phyloP scores from a whole-genome alignment of 2,113 vertebrate species.

The Acrocephalus arundinaceus region DNA sequence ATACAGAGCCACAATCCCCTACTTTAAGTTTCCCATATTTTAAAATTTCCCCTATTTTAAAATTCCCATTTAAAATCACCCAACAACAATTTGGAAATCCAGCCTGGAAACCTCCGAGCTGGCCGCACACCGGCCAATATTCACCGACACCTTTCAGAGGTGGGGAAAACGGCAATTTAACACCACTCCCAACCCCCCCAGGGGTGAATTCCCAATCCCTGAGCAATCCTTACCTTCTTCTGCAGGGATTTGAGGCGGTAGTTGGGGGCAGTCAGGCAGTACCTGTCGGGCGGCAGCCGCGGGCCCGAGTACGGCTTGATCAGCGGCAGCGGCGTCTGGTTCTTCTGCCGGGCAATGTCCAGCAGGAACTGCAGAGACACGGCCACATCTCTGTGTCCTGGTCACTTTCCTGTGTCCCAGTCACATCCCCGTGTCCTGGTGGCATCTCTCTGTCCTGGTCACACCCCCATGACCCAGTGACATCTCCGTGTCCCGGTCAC shows the following conservation, averaged over 20 bases:
- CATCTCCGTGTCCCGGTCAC: too few relatives aligned
- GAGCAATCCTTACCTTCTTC: constrained; percentile 83
- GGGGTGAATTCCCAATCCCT: accelerated
- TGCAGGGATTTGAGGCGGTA: constrained; percentile 92
- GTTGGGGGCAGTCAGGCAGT: constrained; percentile 93
- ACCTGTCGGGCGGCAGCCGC: constrained; percentile 90
- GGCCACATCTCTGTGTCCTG: neutral
- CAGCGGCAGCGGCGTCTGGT: constrained; percentile 87
- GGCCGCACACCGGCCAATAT: accelerated
- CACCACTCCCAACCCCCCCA: neutral
- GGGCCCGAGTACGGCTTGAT: constrained; percentile 95
- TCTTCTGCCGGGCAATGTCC: constrained; percentile 94
- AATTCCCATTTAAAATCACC: neutral
- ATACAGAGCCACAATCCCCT: too few relatives aligned
- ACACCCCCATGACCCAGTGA: neutral
- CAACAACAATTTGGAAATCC: accelerated
- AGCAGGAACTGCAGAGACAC: constrained; percentile 82
- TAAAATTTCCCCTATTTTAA: neutral
- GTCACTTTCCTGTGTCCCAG: too few relatives aligned
- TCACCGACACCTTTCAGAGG: accelerated
- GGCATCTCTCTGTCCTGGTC: accelerated
- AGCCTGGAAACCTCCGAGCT: neutral
- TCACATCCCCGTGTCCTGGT: too few relatives aligned
- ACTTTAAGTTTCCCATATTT: neutral
- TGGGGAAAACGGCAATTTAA: accelerated